These are phyloP conservation scores for Lasioglossum zephyrum DNA, from an alignment of 2,888 invertebrate genomes.

Conservation along the genomic window DNA sequence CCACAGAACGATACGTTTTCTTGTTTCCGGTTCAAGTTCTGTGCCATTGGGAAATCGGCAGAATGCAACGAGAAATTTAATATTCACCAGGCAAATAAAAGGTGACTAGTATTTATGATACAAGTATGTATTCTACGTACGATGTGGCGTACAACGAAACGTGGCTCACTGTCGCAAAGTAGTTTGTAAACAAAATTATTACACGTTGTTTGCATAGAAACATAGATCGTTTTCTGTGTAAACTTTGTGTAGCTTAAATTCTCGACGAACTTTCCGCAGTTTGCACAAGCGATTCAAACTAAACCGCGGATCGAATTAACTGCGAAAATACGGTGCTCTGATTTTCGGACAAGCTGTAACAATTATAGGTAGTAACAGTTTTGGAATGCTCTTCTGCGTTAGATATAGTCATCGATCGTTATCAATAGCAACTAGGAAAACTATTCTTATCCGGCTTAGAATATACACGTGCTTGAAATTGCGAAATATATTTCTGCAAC, in stretches of 20 bases:
- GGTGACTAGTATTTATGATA: constrained; percentile 28
- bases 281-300: constrained; percentile 25
- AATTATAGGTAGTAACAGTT: too few relatives aligned
- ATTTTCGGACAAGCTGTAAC: neutral
- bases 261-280: constrained; percentile 38
- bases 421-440: neutral
- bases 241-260: constrained; percentile 45
- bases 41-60: neutral
- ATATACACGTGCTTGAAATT: neutral
- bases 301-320: constrained; percentile 12
- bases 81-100: neutral
- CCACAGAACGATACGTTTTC: neutral
- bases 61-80: neutral
- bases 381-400: neutral
- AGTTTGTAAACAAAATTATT: constrained; percentile 47
- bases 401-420: neutral
- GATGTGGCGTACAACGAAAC: neutral
- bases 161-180: constrained; percentile 8
- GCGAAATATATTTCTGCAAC: neutral
- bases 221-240: constrained; percentile 30
- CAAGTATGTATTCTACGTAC: constrained; percentile 17
- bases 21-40: neutral
- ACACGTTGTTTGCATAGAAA: constrained; percentile 35
- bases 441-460: neutral
- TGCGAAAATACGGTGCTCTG: neutral